Evolutionary conservation across 2,797 vertebrate genomes (phyloP).

Genomic region (Discoglossus pictus): DNA sequence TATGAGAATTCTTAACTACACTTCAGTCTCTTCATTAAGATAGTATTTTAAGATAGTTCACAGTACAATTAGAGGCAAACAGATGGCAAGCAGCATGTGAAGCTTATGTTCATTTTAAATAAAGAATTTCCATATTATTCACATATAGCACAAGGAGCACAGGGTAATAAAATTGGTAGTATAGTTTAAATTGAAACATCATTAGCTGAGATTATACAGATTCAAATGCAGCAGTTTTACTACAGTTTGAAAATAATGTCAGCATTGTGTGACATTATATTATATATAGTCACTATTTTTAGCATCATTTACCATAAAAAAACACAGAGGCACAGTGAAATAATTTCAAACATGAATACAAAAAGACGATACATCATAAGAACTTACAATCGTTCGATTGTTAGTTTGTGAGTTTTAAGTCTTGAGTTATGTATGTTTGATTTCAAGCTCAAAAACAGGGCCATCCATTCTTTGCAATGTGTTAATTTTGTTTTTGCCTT

Average conservation of each 20-base stretch:
- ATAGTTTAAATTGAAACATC: conserved; percentile 9
- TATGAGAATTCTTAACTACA: conserved; percentile 52
- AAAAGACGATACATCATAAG: no score
- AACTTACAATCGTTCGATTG: no score
- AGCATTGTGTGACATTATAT: neutral
- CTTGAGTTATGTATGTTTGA: no score
- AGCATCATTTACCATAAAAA: neutral
- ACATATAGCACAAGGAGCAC: conserved; percentile 38
- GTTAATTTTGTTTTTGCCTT: no score
- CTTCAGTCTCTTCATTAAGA: conserved; percentile 51
- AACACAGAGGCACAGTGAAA: no score
- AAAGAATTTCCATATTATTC: conserved; percentile 36
- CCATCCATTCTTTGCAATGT: no score
- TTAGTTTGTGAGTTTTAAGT: no score
- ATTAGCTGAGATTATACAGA: conserved; percentile 22
- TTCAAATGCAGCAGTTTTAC: conserved; percentile 9
- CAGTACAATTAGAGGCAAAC: conserved; percentile 39
- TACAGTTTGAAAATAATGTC: neutral
- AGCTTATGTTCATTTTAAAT: conserved; percentile 25
- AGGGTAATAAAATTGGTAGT: conserved; percentile 31
- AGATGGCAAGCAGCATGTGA: conserved; percentile 41
- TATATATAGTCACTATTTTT: neutral
- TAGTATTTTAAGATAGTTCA: conserved; percentile 49
- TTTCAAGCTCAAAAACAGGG: no score
- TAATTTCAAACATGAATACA: no score